Conservation (phyloP, 2,888 invertebrate genomes). For the Limnephilus marmoratus region DNA sequence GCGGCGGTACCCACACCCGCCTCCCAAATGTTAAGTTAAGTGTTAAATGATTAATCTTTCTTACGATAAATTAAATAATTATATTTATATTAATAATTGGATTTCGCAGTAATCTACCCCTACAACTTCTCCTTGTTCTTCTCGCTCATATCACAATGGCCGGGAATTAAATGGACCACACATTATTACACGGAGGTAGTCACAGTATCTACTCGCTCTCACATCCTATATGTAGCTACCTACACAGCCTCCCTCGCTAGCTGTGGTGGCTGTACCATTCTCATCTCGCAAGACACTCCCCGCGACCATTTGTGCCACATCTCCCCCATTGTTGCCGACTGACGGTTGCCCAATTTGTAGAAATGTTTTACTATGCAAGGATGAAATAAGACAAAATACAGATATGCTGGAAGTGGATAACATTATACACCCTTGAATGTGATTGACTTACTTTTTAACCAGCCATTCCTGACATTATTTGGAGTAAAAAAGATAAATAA, state of each 20-base stretch:
- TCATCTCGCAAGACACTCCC: slow-evolving; percentile 8
- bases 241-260: not conserved
- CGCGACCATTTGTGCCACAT: slow-evolving; percentile 26
- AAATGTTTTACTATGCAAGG: not conserved
- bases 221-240: not conserved
- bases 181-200: slow-evolving; percentile 25
- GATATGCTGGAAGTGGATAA: no score
- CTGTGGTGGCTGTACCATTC: not conserved
- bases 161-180: slow-evolving; percentile 38
- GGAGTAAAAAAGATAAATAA: no score
- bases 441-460: no score
- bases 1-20: no score
- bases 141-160: not conserved
- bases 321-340: slow-evolving; percentile 13
- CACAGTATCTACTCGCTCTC: not conserved
- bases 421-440: no score
- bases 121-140: not conserved
- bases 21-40: no score
- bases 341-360: slow-evolving; percentile 37
- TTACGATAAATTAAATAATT: no score
- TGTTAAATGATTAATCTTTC: no score
- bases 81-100: not conserved
- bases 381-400: not conserved
- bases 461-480: no score
- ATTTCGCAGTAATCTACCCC: not conserved